phyloP scores from a whole-genome alignment of 2,888 invertebrate species.

The Drosophila tripunctata region DNA sequence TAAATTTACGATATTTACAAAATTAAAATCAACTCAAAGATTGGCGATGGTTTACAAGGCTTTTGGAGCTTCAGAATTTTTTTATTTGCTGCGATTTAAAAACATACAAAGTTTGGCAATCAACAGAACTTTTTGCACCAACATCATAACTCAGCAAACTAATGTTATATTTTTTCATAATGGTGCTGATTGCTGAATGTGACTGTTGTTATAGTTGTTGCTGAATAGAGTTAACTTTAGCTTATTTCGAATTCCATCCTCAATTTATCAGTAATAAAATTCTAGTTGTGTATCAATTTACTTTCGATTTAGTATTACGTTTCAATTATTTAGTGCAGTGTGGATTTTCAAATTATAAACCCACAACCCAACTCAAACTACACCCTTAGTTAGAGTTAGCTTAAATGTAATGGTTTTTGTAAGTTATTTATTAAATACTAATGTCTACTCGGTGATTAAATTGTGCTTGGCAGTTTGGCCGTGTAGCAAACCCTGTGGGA shows the following conservation, averaged over 20 bases:
- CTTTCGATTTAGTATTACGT: slow-evolving; percentile 52
- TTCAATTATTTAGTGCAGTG: slow-evolving; percentile 25
- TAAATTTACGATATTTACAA: slow-evolving; percentile 67
- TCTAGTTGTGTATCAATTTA: slow-evolving; percentile 56
- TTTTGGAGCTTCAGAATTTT: slow-evolving; percentile 8
- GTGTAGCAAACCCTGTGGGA: not conserved
- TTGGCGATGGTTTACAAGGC: not conserved
- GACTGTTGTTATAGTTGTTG: slow-evolving; percentile 8
- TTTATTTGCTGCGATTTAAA: slow-evolving; percentile 65
- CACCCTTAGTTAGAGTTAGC: not conserved
- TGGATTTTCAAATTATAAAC: not conserved
- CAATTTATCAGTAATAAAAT: slow-evolving; percentile 46
- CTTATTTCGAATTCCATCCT: slow-evolving; percentile 48
- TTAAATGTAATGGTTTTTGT: slow-evolving; percentile 1
- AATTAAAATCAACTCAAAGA: slow-evolving; percentile 67
- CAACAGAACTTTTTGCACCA: slow-evolving; percentile 44
- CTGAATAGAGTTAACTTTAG: not conserved
- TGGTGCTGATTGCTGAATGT: slow-evolving; percentile 43
- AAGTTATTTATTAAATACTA: slow-evolving; percentile 11
- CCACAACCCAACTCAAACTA: not conserved
- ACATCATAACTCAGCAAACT: slow-evolving; percentile 46
- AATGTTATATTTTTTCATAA: slow-evolving; percentile 66
- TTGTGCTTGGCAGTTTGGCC: not conserved
- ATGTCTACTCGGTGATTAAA: slow-evolving; percentile 13
- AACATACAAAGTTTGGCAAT: slow-evolving; percentile 57